Base-by-base conservation (phyloP, 1,140 invertebrate species). In the Papilio polytes region DNA sequence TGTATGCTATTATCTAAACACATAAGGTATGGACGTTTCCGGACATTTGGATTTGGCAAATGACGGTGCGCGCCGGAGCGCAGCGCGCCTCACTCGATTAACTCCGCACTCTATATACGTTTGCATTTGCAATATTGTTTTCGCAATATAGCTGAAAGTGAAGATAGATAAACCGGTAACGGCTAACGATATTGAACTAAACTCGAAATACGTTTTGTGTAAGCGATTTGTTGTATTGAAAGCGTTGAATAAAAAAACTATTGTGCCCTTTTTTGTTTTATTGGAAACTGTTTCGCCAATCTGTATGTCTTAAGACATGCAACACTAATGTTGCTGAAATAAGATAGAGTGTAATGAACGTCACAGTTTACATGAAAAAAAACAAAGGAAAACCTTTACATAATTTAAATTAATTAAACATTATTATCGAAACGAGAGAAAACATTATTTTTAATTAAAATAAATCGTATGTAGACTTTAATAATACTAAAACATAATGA, bases 1-100 rank as follows among this genome's bases (percentile, higher is more conserved):
- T 56, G 53, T 56, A 20, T 20, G n/a, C 18, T 56, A 56, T 56
- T n/a, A 63, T n/a, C 22, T 63, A 63, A 63, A 63, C 59, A 63
- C 63, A 36, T 15, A 70, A 31, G 13, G 3, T 70, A 70, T 70
- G 26, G 63, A 70, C 26, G 26, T 70, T 70, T 70, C 22, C 63
- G 63, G 63, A 70, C 63, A 70, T 70, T 70, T 70, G 31, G 63
- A 70, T 70, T 63, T 63, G 22, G 63, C 63, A 70, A 70, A 70
- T 70, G 22, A 70, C 13, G 22, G 63, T 36, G 12, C 63, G 63
- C 6, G 12, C 10, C 63, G 63, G 22, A 10, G 59, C 12, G 63
- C 26, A 31, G 10, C 10, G 63, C 63, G 63, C 63, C 22, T 22
- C 59, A 26, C 59, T 63, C 63, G 63, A 70, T 70, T 70, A 70